phyloP scores from a whole-genome alignment of 2,113 vertebrate species.

The Dicaeum eximium region DNA sequence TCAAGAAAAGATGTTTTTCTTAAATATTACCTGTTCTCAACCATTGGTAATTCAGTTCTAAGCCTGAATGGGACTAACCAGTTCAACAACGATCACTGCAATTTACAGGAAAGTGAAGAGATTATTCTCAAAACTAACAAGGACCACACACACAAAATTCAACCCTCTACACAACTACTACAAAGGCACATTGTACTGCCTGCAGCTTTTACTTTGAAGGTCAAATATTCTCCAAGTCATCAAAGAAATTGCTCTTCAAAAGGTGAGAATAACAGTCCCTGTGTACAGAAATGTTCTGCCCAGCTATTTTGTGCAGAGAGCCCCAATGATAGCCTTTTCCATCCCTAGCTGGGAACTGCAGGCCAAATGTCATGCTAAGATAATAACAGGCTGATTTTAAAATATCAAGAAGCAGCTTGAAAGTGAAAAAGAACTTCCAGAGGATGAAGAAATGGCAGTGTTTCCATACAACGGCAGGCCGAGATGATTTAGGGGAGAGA shows the following conservation, averaged over 20 bases:
- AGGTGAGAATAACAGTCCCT: conserved; percentile 38
- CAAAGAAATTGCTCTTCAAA: conserved; percentile 48
- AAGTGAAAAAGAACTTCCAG: conserved; percentile 18
- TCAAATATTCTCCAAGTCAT: conserved; percentile 41
- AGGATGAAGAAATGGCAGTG: neutral
- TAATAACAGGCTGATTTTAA: conserved; percentile 33
- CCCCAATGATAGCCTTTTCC: conserved; percentile 44
- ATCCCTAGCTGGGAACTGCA: conserved; percentile 36
- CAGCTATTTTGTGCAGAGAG: conserved; percentile 30
- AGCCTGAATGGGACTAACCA: neutral
- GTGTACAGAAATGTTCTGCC: conserved; percentile 34
- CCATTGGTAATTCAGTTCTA: neutral
- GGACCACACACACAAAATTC: neutral
- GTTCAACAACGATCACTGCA: neutral
- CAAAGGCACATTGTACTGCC: conserved; percentile 29
- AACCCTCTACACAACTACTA: neutral
- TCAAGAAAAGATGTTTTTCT: neutral
- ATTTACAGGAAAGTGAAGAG: neutral
- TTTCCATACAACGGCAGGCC: neutral
- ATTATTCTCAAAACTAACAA: conserved; percentile 15
- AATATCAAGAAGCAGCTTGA: conserved; percentile 8
- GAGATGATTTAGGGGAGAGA: neutral
- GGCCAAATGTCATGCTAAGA: conserved; percentile 55
- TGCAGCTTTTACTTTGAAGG: conserved; percentile 49
- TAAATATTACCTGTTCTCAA: neutral